A percentile compares a stretch with the other conserved stretches of the same genome.
Conservation (phyloP, 92 coral and sea anemone genomes). For the Desmophyllum pertusum region DNA sequence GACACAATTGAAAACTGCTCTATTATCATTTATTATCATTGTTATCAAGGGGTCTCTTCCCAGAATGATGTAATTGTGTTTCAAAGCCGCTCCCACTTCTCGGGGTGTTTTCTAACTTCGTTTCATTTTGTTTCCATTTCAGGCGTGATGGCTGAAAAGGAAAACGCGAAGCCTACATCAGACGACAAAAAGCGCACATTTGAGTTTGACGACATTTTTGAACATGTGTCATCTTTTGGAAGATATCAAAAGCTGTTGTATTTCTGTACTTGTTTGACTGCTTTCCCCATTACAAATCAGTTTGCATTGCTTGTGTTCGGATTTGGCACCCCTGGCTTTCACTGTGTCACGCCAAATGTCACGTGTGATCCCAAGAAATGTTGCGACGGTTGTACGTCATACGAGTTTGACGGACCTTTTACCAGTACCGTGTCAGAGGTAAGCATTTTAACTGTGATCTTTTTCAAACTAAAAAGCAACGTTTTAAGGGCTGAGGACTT, state of each 20-base stretch:
- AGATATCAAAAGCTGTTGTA: constrained; percentile 39
- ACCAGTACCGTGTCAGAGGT: constrained; percentile 53
- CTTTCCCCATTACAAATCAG: constrained; percentile 42
- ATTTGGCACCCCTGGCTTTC: constrained; percentile 53
- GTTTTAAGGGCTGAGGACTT: too few relatives aligned
- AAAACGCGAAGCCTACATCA: too few relatives aligned
- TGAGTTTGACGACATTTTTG: constrained; percentile 60
- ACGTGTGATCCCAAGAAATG: constrained; percentile 51
- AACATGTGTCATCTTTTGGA: constrained; percentile 54
- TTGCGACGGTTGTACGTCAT: constrained; percentile 47
- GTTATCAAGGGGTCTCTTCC: too few relatives aligned
- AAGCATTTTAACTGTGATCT: not conserved
- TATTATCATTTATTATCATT: too few relatives aligned
- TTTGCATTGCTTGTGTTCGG: constrained; percentile 44
- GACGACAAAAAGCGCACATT: not conserved
- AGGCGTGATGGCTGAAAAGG: constrained; percentile 23
- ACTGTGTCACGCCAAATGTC: constrained; percentile 61
- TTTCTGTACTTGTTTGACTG: constrained; percentile 10
- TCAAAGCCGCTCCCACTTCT: too few relatives aligned
- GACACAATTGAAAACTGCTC: too few relatives aligned
- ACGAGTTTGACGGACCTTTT: constrained; percentile 56
- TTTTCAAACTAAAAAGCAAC: not conserved
- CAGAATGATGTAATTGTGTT: too few relatives aligned
- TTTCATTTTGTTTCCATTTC: not conserved
- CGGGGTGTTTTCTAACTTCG: not conserved